A percentile compares a stretch with the other conserved stretches of the same genome.
phyloP scores from a whole-genome alignment of 2,113 vertebrate genomes.

The Syngnathus floridae region DNA sequence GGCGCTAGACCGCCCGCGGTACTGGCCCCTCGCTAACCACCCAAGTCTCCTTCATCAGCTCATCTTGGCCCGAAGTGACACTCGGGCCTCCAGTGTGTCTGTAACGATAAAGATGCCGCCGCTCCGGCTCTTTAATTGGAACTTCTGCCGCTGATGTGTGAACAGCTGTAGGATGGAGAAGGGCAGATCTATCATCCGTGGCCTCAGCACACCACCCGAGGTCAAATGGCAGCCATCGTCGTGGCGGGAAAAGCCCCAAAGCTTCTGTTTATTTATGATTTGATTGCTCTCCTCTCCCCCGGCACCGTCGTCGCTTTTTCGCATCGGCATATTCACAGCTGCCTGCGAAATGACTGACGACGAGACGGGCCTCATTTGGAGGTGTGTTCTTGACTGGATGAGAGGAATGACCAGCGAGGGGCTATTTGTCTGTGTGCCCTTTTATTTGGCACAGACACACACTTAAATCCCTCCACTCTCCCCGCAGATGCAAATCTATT shows the following conservation, averaged over 20 bases:
- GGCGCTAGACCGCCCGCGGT: conserved; percentile 45
- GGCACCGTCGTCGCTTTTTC: conserved; percentile 17
- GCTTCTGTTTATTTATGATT: conserved; percentile 64
- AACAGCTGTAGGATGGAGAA: conserved; percentile 72
- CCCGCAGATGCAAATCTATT: conserved; percentile 68
- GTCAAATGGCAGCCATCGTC: conserved; percentile 64
- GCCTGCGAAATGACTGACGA: conserved; percentile 30
- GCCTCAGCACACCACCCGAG: conserved; percentile 53
- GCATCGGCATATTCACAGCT: conserved; percentile 57
- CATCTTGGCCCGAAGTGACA: conserved; percentile 66
- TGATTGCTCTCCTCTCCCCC: conserved; percentile 31
- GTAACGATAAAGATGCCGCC: conserved; percentile 66
- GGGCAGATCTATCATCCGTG: conserved; percentile 68
- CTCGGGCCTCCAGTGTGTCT: conserved; percentile 62
- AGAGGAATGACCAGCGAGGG: conserved; percentile 51
- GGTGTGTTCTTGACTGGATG: conserved; percentile 21
- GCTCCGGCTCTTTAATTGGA: conserved; percentile 71
- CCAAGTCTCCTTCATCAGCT: conserved; percentile 63
- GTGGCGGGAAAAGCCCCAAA: conserved; percentile 59
- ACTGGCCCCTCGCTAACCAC: conserved; percentile 68
- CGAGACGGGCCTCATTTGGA: conserved; percentile 41
- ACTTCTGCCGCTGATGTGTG: conserved; percentile 70
- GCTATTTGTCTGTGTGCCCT: conserved; percentile 42
- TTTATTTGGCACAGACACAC: conserved; percentile 11
- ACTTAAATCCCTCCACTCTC: conserved; percentile 43